Percentiles rank a stretch among this genome's conserved stretches.
phyloP scores from a whole-genome alignment of 2,113 vertebrate species.

The Mesoclemmys tuberculata region DNA sequence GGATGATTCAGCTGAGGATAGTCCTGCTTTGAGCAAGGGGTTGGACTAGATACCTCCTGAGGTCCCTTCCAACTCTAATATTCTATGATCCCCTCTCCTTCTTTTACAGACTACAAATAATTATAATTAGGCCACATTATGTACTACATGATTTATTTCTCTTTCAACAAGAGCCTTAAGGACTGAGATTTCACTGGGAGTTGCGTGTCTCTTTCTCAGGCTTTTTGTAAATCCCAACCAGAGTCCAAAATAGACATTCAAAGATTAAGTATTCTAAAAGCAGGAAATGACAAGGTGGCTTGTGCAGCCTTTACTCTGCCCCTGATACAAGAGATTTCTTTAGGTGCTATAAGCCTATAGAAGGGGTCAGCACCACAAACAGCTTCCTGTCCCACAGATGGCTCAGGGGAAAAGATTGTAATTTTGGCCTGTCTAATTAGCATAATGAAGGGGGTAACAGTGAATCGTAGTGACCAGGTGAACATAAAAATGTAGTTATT shows the following conservation, averaged over 20 bases:
- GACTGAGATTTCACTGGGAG: conserved; percentile 30
- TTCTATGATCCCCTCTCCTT: not conserved
- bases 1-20: no score
- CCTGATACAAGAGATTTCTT: not conserved
- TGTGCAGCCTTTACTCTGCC: not conserved
- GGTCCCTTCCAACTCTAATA: no score
- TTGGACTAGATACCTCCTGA: no score
- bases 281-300: conserved; percentile 30
- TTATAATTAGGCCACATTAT: not conserved
- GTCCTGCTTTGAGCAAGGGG: no score
- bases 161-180: not conserved
- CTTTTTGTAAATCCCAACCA: conserved; percentile 42
- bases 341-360: no score
- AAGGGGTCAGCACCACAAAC: no score
- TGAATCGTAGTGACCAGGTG: no score
- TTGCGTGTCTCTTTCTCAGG: conserved; percentile 15
- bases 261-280: not conserved
- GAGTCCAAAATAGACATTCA: conserved; percentile 45
- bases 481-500: no score
- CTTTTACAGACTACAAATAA: not conserved
- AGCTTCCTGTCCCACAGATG: no score
- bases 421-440: no score
- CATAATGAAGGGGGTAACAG: no score
- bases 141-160: not conserved
- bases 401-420: no score